Evolutionary conservation across 2,888 invertebrate genomes (phyloP).

Genomic region (Candidula unifasciata): DNA sequence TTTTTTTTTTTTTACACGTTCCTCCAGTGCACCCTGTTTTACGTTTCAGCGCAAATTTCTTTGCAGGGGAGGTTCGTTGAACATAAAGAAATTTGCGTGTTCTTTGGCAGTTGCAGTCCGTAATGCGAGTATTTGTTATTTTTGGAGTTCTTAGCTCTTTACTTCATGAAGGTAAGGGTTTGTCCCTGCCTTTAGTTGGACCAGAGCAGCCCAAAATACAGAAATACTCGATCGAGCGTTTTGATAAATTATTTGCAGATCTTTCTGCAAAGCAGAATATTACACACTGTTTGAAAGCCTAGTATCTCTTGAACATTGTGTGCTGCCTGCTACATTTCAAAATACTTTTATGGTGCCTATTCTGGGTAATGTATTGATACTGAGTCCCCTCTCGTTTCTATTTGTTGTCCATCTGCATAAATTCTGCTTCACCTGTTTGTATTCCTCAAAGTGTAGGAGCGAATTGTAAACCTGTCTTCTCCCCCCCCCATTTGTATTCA

Average conservation of each 20-base stretch:
- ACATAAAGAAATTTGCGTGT: constrained; percentile 45
- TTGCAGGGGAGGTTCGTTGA: constrained; percentile 37
- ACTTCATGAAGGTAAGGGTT: constrained; percentile 23
- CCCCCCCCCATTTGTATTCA: no score
- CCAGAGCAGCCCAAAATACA: not conserved
- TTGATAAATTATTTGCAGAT: constrained; percentile 30
- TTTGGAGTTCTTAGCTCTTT: not conserved
- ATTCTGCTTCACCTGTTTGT: no score
- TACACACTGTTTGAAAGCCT: not conserved
- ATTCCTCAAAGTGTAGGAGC: no score
- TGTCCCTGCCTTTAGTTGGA: constrained; percentile 24
- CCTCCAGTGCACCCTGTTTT: constrained; percentile 43
- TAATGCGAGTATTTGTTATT: not conserved
- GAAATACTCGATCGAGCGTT: not conserved
- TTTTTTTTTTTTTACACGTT: not conserved
- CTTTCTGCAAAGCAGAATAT: constrained; percentile 13
- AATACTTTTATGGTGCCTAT: no score
- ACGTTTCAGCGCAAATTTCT: constrained; percentile 39
- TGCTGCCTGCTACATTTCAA: constrained; percentile 24
- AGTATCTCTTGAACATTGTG: constrained; percentile 16
- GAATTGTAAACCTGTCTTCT: no score
- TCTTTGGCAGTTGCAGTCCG: not conserved
- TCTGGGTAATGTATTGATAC: no score
- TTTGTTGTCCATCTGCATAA: no score
- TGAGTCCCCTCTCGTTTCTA: no score